Conservation (phyloP, 2,113 vertebrate species). For the Rhinolophus sinicus region DNA sequence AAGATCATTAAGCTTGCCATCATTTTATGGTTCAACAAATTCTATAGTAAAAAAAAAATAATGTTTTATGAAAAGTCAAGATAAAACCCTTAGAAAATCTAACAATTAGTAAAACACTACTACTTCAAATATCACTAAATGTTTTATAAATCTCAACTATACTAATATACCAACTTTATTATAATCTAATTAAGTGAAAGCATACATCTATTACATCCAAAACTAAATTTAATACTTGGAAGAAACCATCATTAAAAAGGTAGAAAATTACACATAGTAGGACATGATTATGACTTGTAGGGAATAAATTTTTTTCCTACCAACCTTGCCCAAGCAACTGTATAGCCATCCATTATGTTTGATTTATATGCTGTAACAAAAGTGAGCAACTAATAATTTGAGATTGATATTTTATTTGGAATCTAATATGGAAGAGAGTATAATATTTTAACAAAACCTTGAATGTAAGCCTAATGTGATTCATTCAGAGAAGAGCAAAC, state of each 20-base stretch:
- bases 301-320: not conserved
- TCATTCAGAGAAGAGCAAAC: conserved; percentile 29
- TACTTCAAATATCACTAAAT: conserved; percentile 1
- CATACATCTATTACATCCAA: not conserved
- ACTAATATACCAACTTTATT: not conserved
- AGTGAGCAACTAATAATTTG: not conserved
- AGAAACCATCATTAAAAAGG: conserved; percentile 29
- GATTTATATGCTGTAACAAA: not conserved
- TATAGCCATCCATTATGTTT: not conserved
- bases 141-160: conserved; percentile 20
- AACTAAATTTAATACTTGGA: not conserved
- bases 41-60: conserved; percentile 18
- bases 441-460: conserved; percentile 23
- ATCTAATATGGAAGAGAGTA: not conserved
- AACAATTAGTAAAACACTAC: not conserved
- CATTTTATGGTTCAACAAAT: not conserved
- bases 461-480: not conserved
- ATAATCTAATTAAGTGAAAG: not conserved
- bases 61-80: not conserved
- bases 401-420: conserved; percentile 24
- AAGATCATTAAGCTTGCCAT: not conserved
- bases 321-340: not conserved
- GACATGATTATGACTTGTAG: not conserved
- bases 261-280: not conserved
- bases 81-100: not conserved